These are phyloP conservation scores for Myrmecophaga tridactyla DNA, from an alignment of 2,113 vertebrate genomes.

Conservation along the genomic window DNA sequence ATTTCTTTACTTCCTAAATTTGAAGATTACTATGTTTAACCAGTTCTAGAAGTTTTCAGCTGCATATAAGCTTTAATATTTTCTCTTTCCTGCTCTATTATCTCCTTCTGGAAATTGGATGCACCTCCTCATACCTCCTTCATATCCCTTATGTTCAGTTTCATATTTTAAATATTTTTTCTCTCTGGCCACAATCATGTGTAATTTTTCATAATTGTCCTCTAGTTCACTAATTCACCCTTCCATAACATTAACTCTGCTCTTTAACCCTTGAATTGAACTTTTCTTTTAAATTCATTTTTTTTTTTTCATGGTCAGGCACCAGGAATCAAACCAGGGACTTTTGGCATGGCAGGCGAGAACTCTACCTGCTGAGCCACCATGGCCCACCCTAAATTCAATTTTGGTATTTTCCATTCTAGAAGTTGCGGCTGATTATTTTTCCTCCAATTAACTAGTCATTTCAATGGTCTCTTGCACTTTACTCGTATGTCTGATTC, in stretches of 20 bases:
- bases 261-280: neutral
- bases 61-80: neutral
- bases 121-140: neutral
- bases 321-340: no score
- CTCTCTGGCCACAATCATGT: neutral
- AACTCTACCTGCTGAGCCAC: no score
- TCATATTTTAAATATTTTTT: neutral
- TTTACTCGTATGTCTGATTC: neutral
- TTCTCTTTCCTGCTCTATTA: neutral
- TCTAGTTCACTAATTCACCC: neutral
- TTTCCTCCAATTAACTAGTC: neutral
- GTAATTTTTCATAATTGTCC: neutral
- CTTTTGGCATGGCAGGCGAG: no score
- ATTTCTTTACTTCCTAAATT: conserved; percentile 1
- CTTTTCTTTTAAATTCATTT: no score
- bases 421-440: neutral
- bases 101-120: neutral
- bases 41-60: neutral
- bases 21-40: neutral
- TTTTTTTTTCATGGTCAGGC: no score
- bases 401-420: neutral
- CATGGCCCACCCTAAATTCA: neutral
- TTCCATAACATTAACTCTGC: neutral
- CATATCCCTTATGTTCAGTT: neutral
- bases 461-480: neutral